A percentile compares a stretch with the other conserved stretches of the same genome.
phyloP scores from a whole-genome alignment of 2,888 invertebrate genomes.

The Eilema depressum region DNA sequence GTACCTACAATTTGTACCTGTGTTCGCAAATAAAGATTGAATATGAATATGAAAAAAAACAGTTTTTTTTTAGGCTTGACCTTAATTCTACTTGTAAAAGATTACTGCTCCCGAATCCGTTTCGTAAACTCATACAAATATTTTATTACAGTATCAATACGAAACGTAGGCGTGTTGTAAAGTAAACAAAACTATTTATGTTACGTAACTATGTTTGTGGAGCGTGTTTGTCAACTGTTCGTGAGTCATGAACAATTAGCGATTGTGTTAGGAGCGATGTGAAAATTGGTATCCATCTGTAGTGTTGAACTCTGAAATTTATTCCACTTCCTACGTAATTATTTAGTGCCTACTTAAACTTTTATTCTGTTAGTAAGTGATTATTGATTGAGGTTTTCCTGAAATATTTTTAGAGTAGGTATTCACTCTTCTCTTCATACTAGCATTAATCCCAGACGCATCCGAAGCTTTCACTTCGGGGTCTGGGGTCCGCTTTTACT shows the following conservation, averaged over 20 bases:
- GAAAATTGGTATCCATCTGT: conserved; percentile 25
- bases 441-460: too few species aligned
- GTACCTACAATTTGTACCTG: too few species aligned
- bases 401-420: neutral
- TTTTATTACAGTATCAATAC: conserved; percentile 12
- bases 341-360: neutral
- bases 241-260: conserved; percentile 46
- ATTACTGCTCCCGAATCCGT: neutral
- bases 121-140: neutral
- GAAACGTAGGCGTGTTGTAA: conserved; percentile 27
- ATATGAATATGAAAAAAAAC: too few species aligned
- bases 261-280: conserved; percentile 33
- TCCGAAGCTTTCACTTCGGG: too few species aligned
- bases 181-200: conserved; percentile 47
- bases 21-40: too few species aligned
- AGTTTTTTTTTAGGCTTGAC: neutral
- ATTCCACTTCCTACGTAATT: neutral
- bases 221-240: conserved; percentile 40
- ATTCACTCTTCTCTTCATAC: too few species aligned
- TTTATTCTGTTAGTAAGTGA: neutral
- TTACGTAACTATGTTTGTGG: conserved; percentile 37
- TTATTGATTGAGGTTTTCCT: neutral
- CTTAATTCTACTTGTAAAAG: neutral
- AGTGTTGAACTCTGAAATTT: conserved; percentile 9
- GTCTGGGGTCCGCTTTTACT: too few species aligned